Base-by-base conservation (phyloP, 2,113 vertebrate genomes). In the Toxostoma redivivum region DNA sequence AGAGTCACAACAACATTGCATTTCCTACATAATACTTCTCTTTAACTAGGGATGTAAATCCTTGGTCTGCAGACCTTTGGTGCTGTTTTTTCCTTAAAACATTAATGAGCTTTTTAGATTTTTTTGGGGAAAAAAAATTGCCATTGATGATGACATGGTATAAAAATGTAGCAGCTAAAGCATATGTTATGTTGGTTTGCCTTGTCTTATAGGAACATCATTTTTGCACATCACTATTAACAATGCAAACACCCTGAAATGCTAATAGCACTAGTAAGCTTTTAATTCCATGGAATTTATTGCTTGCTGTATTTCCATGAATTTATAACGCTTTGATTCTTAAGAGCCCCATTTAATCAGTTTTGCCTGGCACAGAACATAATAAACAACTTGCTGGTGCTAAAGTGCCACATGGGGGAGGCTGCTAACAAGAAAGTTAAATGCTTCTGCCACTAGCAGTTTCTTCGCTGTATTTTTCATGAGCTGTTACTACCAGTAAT, bases 281-380 rank as follows among this genome's bases (percentile, higher is more conserved):
- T 99, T 99, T 99, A 99, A 99, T 99, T 99, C 99, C 98, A 94
- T 97, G 98, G 99, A 99, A 99, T 99, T 99, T 99, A 99, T 99
- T 99, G 99, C 99, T 98, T 98, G 98, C 98, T 99, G 98, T 99
- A 99, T 99, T 99, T 99, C 98, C 98, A 99, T 99, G 99, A 99
- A 99, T 99, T 99, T 99, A 99, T 99, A 99, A 99, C 98, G 98
- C 99, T 99, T 99, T 99, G 98, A 99, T 99, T 99, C 98, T 99
- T 99, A 99, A 99, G 98, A 99, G 98, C 99, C 98, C 98, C 98
- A 98, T 99, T 99, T 99, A 99, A 99, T 99, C 99, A 99, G 98
- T 99, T 99, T 99, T 98, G 98, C 99, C 98, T 98, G 98, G 99
- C 99, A 98, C 97, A 88, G 98, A 98, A 99, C 99, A 99, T 99